Evolutionary conservation across 2,113 vertebrate genomes (phyloP).

Genomic region (Thamnaconus septentrionalis): DNA sequence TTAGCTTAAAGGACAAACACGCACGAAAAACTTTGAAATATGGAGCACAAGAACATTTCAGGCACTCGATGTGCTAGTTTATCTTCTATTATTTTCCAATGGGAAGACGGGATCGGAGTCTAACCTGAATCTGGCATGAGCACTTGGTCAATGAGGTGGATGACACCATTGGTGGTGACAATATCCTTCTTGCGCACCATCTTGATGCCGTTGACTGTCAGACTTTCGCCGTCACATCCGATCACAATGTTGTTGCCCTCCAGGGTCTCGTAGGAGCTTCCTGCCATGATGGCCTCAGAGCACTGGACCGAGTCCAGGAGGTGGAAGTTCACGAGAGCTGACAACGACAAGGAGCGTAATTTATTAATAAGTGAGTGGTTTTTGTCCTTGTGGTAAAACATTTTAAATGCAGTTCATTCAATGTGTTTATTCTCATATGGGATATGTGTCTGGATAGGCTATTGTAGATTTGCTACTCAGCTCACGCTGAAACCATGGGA

Average conservation of each 20-base stretch:
- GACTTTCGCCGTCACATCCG: constrained; percentile 92
- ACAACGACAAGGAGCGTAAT: constrained; percentile 7
- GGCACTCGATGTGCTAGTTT: neutral
- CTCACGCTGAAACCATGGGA: constrained; percentile 32
- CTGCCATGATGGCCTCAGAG: constrained; percentile 91
- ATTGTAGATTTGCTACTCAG: neutral
- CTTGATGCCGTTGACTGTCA: constrained; percentile 92
- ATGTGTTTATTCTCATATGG: neutral
- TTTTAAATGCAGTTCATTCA: too few relatives aligned
- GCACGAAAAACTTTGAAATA: constrained; percentile 15
- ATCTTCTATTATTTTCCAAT: neutral
- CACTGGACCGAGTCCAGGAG: constrained; percentile 90
- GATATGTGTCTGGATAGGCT: too few relatives aligned
- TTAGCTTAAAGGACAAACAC: constrained; percentile 81
- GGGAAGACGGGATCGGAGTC: constrained; percentile 26
- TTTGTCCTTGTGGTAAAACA: too few relatives aligned
- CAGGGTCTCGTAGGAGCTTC: constrained; percentile 85
- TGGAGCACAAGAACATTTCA: neutral
- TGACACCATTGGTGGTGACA: constrained; percentile 91
- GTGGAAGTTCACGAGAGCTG: constrained; percentile 92
- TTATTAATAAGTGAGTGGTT: constrained; percentile 1
- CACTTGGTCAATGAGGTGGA: constrained; percentile 91
- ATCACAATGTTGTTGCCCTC: constrained; percentile 91
- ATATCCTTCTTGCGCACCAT: constrained; percentile 96
- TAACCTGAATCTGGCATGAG: constrained; percentile 95